Evolutionary conservation across 2,888 invertebrate species (phyloP).

Genomic region (Philhelius pedissequus): DNA sequence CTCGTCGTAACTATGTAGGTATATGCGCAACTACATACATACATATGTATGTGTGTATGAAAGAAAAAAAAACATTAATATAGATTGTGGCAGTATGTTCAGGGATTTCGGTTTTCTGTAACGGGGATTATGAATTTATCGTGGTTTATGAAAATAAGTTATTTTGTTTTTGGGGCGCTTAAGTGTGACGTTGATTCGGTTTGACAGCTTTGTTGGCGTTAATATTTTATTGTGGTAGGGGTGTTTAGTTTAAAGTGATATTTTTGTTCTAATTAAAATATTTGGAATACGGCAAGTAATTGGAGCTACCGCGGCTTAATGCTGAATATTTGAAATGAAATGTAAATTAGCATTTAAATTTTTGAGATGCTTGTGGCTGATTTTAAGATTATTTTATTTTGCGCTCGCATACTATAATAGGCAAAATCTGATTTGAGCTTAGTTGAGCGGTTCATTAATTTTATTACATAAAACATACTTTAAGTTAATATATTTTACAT

Average conservation of each 20-base stretch:
- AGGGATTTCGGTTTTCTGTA: not conserved
- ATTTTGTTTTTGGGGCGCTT: conserved; percentile 36
- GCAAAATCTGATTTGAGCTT: too few species aligned
- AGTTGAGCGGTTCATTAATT: too few species aligned
- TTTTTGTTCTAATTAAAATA: conserved; percentile 51
- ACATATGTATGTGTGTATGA: not conserved
- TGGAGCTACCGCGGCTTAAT: too few species aligned
- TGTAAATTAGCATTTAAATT: too few species aligned
- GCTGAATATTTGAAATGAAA: too few species aligned
- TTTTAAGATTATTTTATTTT: too few species aligned
- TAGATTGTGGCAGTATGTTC: conserved; percentile 4
- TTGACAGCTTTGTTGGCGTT: conserved; percentile 38
- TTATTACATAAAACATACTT: too few species aligned
- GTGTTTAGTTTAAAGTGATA: conserved; percentile 34
- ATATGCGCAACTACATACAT: too few species aligned
- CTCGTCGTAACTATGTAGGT: not conserved
- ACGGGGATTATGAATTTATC: conserved; percentile 34
- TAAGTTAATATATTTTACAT: too few species aligned
- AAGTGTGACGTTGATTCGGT: conserved; percentile 30
- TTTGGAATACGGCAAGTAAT: not conserved
- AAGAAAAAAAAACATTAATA: not conserved
- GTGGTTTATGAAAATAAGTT: conserved; percentile 34
- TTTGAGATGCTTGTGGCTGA: too few species aligned
- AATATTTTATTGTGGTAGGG: not conserved
- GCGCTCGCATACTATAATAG: too few species aligned